These are phyloP conservation scores for Phrynocephalus guinanensis DNA, from an alignment of 2,797 vertebrate genomes.

Conservation along the genomic window DNA sequence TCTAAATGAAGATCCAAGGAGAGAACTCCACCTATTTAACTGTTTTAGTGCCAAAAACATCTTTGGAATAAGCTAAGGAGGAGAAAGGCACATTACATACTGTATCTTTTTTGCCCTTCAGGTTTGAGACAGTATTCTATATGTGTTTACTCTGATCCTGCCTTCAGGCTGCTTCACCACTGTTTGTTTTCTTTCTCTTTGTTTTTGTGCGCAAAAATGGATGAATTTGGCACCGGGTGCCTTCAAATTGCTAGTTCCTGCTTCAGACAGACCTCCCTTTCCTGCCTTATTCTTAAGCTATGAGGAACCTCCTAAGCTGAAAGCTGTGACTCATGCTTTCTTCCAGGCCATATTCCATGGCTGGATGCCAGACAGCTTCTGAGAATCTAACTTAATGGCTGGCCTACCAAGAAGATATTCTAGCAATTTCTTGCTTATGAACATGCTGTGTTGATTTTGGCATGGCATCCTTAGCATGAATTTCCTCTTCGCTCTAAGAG, in stretches of 20 bases:
- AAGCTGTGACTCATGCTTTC: conserved; percentile 6
- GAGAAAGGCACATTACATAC: neutral
- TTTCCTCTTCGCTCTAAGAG: conserved; percentile 6
- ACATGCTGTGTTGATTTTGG: conserved; percentile 24
- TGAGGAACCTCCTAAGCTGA: neutral
- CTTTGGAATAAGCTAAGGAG: neutral
- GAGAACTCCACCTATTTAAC: neutral
- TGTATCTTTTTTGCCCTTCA: neutral
- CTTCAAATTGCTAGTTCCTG: neutral
- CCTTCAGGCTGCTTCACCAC: neutral
- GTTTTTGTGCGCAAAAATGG: neutral
- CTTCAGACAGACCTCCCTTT: neutral
- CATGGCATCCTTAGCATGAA: conserved; percentile 8
- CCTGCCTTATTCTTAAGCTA: neutral
- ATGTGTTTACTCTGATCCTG: neutral
- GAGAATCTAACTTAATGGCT: conserved; percentile 21
- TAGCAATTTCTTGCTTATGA: conserved; percentile 18
- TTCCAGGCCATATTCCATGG: neutral
- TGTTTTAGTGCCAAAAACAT: neutral
- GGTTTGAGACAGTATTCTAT: neutral
- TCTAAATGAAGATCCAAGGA: neutral
- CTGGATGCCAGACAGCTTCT: neutral
- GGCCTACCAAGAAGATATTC: conserved; percentile 27
- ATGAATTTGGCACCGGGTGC: neutral
- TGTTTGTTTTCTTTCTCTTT: neutral